These are phyloP conservation scores for Hirtodrosophila trivittata DNA, from an alignment of 2,888 invertebrate species.

Conservation along the genomic window DNA sequence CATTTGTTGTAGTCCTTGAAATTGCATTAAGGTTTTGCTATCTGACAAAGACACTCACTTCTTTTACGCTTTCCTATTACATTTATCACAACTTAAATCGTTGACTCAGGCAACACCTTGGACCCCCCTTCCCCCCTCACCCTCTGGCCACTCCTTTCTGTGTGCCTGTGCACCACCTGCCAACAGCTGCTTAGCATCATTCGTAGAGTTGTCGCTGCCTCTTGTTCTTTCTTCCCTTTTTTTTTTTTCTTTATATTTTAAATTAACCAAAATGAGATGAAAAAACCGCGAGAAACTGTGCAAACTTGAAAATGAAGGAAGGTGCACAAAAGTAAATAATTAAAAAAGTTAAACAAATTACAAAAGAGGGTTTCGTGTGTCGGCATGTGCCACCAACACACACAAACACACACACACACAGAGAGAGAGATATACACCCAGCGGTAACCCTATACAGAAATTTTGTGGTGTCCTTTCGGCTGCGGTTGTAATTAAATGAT, in stretches of 20 bases:
- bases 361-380: slow-evolving; percentile 17
- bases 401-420: background rate
- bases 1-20: background rate
- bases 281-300: background rate
- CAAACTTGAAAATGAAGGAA: slow-evolving; percentile 7
- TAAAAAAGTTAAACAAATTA: slow-evolving; percentile 69
- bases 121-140: background rate
- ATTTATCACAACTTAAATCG: slow-evolving; percentile 48
- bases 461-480: slow-evolving; percentile 37
- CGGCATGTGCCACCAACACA: background rate
- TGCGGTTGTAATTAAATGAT: slow-evolving; percentile 68
- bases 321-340: slow-evolving; percentile 62
- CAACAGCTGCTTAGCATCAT: slow-evolving; percentile 48
- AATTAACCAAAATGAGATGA: slow-evolving; percentile 23
- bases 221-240: too few relatives aligned
- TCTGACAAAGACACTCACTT: slow-evolving; percentile 1
- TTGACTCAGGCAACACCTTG: slow-evolving; percentile 15
- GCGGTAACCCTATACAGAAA: slow-evolving; percentile 14
- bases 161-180: slow-evolving; percentile 1
- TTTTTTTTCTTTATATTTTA: slow-evolving; percentile 3
- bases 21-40: slow-evolving; percentile 1
- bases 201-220: slow-evolving; percentile 28
- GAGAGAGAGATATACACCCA: background rate
- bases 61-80: slow-evolving; percentile 10
- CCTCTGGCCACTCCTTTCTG: too few relatives aligned